These are phyloP conservation scores for Ferrisia virgata DNA, from an alignment of 2,888 invertebrate species.

Conservation along the genomic window DNA sequence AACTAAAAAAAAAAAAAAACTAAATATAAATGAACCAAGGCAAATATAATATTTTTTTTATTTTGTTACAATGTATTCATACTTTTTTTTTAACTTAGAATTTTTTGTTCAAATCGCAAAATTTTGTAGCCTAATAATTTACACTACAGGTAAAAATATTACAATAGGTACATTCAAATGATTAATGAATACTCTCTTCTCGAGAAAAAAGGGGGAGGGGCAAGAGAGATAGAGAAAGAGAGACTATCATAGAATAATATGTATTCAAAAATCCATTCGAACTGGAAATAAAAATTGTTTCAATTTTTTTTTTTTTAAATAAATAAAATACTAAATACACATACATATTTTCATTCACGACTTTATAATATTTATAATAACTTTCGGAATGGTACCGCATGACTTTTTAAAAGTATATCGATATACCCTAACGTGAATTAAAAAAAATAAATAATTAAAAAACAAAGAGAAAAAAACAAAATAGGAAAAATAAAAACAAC, in stretches of 20 bases:
- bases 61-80: conserved; percentile 31
- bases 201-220: not conserved
- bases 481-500: conserved; percentile 33
- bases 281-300: not conserved
- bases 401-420: conserved; percentile 7
- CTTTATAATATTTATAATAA: conserved; percentile 1
- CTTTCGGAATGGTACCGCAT: conserved; percentile 17
- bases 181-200: conserved; percentile 7
- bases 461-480: conserved; percentile 19
- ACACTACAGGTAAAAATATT: conserved; percentile 33
- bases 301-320: not conserved
- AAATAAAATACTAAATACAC: conserved; percentile 20
- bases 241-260: not conserved
- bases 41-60: conserved; percentile 11
- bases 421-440: conserved; percentile 18
- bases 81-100: conserved; percentile 8
- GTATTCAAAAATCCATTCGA: conserved; percentile 30
- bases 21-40: not conserved
- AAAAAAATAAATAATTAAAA: conserved; percentile 21
- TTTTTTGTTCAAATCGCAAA: conserved; percentile 24
- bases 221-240: not conserved
- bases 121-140: conserved; percentile 33
- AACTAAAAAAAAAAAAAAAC: not conserved
- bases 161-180: conserved; percentile 32
- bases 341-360: conserved; percentile 19